Evolutionary conservation across 1,140 invertebrate genomes (phyloP), one percentile per base, ranked within the genome.

Genomic region (Drosophila ercepeae): DNA sequence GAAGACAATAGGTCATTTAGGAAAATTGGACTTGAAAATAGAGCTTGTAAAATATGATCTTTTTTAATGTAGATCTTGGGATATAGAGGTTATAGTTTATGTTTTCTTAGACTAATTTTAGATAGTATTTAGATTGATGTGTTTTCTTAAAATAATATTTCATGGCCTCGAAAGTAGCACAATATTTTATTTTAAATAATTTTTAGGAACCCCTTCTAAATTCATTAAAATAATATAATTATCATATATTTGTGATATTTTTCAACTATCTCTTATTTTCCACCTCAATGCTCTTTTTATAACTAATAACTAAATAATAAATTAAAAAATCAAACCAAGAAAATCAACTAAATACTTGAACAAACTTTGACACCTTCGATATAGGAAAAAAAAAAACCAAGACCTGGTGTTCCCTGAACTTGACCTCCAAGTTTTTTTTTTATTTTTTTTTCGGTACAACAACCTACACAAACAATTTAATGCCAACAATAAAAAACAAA

Each of bases 321-420:
- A 32, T 32, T 32, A 7, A 3, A 5, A 16, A 39, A 16, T 2
- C 34, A 14, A n/a, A 13, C n/a, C n/a, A 2, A 14, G 11, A 32
- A 32, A 32, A 39, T 14, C 13, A 16, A 14, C 36, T 39, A 39
- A 39, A 2, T 4, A 16, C 14, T 39, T 39, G 16, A 8, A 7
- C 36, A 42, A 42, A 36, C 46, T 34, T 23, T 25, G 39, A 45
- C 63, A 67, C 63, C 63, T 67, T 27, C 36, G 5, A 19, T 14
- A 18, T 9, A 19, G 25, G 11, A 9, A 34, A 16, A 14, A 48
- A 32, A 21, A 1, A 36, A 51, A n/a, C 52, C 27, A 63, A 44
- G 16, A 48, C 21, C 36, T 36, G 75, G 79, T 86, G 58, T 86
- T 84, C 67, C 79, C 79, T 84, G 79, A 84, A 84, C 79, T 86